phyloP scores from a whole-genome alignment of 2,888 invertebrate species.

The Lordiphosa fenestrarum region DNA sequence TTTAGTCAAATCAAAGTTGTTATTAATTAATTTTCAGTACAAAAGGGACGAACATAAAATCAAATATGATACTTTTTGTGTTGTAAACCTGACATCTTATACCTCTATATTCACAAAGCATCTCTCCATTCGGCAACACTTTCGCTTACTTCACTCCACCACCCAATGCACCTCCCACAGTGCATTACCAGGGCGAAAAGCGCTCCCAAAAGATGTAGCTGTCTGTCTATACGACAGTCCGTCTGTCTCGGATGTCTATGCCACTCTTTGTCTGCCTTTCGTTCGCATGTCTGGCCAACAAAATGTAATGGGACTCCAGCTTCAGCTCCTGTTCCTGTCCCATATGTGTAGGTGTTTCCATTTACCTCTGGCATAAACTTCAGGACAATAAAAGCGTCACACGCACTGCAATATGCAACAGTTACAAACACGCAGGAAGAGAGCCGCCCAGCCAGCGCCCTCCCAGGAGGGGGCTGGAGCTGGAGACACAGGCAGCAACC shows the following conservation, averaged over 20 bases:
- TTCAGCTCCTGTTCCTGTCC: conserved; percentile 20
- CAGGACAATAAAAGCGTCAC: conserved; percentile 51
- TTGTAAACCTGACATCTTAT: no score
- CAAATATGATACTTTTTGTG: no score
- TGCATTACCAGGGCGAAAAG: conserved; percentile 20
- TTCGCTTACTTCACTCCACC: conserved; percentile 1
- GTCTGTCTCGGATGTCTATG: conserved; percentile 16
- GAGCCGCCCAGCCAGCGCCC: background rate
- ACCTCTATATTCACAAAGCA: background rate
- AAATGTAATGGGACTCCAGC: conserved; percentile 34
- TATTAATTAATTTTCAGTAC: no score
- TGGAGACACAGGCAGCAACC: background rate
- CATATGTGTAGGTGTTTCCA: conserved; percentile 27
- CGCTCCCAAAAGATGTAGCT: conserved; percentile 26
- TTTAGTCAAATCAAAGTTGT: no score
- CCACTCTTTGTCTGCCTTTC: conserved; percentile 42
- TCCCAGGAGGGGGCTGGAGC: background rate
- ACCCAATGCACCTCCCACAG: background rate
- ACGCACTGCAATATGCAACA: conserved; percentile 63
- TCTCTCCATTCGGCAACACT: conserved; percentile 9
- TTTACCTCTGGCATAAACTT: conserved; percentile 24
- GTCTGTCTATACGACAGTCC: conserved; percentile 12
- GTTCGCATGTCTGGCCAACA: conserved; percentile 13
- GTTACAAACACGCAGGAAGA: conserved; percentile 44
- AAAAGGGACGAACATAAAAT: no score